Conservation (phyloP, 2,888 invertebrate genomes). For the Deilephila elpenor region DNA sequence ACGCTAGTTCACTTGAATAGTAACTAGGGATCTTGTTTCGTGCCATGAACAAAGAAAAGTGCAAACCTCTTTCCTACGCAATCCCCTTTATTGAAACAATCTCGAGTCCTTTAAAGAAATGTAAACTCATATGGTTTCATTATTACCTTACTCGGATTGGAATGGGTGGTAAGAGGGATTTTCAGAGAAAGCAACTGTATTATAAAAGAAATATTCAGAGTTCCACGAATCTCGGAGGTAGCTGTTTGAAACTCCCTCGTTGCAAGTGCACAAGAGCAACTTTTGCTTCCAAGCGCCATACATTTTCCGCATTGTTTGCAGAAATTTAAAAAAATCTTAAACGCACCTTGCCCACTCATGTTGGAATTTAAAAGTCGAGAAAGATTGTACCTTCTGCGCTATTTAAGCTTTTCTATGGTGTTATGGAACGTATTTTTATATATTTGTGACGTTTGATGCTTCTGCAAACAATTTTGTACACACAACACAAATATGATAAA, state of each 20-base stretch:
- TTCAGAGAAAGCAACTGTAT: background rate
- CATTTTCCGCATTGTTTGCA: constrained; percentile 15
- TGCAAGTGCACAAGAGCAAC: constrained; percentile 7
- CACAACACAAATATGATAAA: background rate
- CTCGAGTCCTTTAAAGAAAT: background rate
- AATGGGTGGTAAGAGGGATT: background rate
- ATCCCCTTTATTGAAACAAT: constrained; percentile 18
- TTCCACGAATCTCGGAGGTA: constrained; percentile 23
- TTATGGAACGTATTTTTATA: background rate
- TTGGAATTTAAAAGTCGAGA: background rate
- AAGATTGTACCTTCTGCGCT: too few relatives aligned
- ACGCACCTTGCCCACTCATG: background rate
- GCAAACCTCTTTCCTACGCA: constrained; percentile 4
- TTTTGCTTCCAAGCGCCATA: constrained; percentile 9
- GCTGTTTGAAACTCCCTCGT: background rate
- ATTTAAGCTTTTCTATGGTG: background rate
- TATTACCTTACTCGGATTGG: background rate
- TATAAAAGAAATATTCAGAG: constrained; percentile 4
- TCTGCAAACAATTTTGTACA: background rate
- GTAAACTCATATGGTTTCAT: background rate
- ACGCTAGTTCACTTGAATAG: constrained; percentile 25
- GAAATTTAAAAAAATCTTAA: background rate
- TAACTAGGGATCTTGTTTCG: constrained; percentile 1
- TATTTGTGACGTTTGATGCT: background rate
- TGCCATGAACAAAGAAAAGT: constrained; percentile 10